Percentiles rank a stretch among this genome's conserved stretches.
Evolutionary conservation across 2,113 vertebrate genomes (phyloP).

Genomic region (Erythrocebus patas): DNA sequence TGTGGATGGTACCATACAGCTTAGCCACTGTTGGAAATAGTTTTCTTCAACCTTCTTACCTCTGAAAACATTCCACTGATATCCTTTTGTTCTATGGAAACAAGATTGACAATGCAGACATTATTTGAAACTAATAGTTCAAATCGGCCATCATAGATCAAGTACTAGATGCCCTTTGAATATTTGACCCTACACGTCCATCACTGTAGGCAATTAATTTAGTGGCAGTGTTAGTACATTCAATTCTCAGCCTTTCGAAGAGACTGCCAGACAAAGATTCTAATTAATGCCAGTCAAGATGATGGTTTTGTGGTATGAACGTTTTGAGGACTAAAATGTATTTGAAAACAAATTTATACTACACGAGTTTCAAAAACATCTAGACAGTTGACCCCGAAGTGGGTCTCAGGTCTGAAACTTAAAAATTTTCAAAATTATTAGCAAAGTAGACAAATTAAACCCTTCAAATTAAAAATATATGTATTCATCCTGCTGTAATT

Average conservation of each 20-base stretch:
- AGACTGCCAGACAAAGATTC: background rate
- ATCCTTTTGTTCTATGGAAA: background rate
- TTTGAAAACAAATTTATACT: background rate
- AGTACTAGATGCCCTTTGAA: background rate
- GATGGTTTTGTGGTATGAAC: background rate
- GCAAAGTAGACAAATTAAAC: background rate
- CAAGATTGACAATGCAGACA: background rate
- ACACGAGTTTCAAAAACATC: background rate
- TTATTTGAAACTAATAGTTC: background rate
- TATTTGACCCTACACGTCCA: background rate
- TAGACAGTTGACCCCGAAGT: background rate
- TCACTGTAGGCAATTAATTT: slow-evolving; percentile 37
- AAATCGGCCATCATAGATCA: background rate
- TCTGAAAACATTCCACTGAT: background rate
- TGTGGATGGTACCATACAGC: no score
- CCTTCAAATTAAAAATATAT: background rate
- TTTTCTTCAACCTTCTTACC: background rate
- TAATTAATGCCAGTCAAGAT: slow-evolving; percentile 6
- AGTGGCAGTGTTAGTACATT: background rate
- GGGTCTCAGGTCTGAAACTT: background rate
- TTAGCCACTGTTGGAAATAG: no score
- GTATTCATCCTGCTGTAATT: background rate
- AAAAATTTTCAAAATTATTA: background rate
- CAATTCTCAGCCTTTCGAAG: background rate
- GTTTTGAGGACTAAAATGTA: background rate